Conservation (phyloP, 1,140 invertebrate species). For the Macrobrachium rosenbergii region DNA sequence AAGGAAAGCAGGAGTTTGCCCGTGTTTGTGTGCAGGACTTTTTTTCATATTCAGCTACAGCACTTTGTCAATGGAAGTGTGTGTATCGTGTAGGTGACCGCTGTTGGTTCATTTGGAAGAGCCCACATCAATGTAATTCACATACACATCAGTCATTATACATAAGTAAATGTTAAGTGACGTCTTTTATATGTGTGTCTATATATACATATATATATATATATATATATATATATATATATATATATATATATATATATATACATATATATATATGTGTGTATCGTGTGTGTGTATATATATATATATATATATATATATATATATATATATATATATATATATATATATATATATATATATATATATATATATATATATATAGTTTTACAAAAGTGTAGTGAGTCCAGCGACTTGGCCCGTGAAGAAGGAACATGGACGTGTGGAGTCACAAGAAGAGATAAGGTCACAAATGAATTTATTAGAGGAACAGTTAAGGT, state of each 20-base stretch:
- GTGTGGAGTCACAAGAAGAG: no score
- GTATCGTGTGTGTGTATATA: no score
- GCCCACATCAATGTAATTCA: background rate
- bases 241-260: background rate
- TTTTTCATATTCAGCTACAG: no score
- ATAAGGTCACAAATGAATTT: no score
- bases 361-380: conserved; percentile 14
- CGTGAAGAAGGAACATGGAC: no score
- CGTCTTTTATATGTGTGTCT: conserved; percentile 17
- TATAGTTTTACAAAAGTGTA: background rate
- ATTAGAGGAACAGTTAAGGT: no score
- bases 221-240: background rate
- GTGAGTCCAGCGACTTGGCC: background rate
- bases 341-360: background rate
- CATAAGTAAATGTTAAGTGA: background rate
- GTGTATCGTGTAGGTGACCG: no score
- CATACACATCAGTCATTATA: background rate
- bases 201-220: conserved; percentile 31
- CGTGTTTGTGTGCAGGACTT: no score
- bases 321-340: conserved; percentile 42
- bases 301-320: conserved; percentile 41
- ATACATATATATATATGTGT: conserved; percentile 33
- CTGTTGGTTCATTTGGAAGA: no score
- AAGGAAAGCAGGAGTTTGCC: no score
- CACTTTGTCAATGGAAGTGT: no score